A percentile compares a stretch with the other conserved stretches of the same genome.
Conservation (phyloP, 2,888 invertebrate species). For the Lacanobia wlatinum region DNA sequence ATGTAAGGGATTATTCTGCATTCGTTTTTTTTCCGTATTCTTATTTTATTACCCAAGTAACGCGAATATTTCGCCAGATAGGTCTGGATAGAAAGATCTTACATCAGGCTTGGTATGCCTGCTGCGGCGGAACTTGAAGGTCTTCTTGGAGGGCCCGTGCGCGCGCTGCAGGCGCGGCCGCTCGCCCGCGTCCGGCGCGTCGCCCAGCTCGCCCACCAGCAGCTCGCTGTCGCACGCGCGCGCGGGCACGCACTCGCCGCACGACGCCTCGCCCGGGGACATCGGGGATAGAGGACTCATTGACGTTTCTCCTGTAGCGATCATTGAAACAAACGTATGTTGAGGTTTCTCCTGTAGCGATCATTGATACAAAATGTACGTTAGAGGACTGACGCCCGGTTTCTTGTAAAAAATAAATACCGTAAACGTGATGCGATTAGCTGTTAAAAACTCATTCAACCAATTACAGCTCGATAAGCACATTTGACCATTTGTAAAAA, state of each 20-base stretch:
- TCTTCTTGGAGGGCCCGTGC: constrained; percentile 98
- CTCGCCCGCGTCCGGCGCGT: constrained; percentile 79
- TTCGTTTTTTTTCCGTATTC: too few species aligned
- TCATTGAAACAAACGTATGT: too few species aligned
- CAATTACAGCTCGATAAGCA: too few species aligned
- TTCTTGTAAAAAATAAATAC: too few species aligned
- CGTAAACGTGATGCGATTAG: too few species aligned
- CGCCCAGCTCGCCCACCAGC: constrained; percentile 46
- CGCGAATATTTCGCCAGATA: background rate
- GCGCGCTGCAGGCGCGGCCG: constrained; percentile 96
- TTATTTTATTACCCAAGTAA: too few species aligned
- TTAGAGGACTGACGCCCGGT: too few species aligned
- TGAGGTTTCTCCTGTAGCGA: too few species aligned
- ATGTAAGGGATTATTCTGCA: too few species aligned
- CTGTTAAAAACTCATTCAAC: too few species aligned
- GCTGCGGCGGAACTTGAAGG: constrained; percentile 96
- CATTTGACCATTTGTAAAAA: too few species aligned
- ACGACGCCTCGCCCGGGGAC: constrained; percentile 91
- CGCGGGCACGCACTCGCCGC: constrained; percentile 64
- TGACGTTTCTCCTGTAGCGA: constrained; percentile 94
- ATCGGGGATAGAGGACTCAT: constrained; percentile 94
- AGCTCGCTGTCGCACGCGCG: constrained; percentile 75
- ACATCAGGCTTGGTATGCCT: constrained; percentile 94
- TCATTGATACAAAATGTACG: too few species aligned
- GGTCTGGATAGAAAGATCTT: constrained; percentile 44